These are phyloP conservation scores for Encarsia formosa DNA, from an alignment of 2,888 invertebrate species.

Conservation along the genomic window DNA sequence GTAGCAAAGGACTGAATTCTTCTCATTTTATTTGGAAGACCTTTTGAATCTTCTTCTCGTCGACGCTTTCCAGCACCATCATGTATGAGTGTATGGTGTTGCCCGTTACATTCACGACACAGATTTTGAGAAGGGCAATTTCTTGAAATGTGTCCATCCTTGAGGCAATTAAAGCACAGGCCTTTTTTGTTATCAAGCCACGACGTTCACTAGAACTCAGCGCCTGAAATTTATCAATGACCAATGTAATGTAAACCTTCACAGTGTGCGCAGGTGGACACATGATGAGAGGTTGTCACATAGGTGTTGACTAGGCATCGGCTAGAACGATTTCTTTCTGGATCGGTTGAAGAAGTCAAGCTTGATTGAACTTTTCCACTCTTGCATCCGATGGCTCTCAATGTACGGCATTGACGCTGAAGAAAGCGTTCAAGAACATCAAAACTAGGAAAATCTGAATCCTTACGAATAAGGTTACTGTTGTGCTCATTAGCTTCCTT, in stretches of 20 bases:
- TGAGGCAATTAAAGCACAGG: too few relatives aligned
- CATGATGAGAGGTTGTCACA: not conserved
- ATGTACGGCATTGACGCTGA: not conserved
- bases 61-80: not conserved
- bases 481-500: not conserved
- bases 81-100: not conserved
- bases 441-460: not conserved
- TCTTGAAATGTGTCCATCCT: not conserved
- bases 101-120: too few relatives aligned
- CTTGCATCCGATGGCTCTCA: not conserved
- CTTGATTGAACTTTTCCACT: not conserved
- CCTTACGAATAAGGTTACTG: not conserved
- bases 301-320: not conserved
- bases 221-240: not conserved
- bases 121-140: not conserved
- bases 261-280: not conserved
- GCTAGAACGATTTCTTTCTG: not conserved
- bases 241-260: not conserved
- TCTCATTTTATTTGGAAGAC: not conserved
- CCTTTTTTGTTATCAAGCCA: not conserved
- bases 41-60: not conserved
- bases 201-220: not conserved
- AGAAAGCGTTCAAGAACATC: not conserved
- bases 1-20: not conserved
- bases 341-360: not conserved